phyloP scores from a whole-genome alignment of 2,113 vertebrate species.

The Astur gentilis region DNA sequence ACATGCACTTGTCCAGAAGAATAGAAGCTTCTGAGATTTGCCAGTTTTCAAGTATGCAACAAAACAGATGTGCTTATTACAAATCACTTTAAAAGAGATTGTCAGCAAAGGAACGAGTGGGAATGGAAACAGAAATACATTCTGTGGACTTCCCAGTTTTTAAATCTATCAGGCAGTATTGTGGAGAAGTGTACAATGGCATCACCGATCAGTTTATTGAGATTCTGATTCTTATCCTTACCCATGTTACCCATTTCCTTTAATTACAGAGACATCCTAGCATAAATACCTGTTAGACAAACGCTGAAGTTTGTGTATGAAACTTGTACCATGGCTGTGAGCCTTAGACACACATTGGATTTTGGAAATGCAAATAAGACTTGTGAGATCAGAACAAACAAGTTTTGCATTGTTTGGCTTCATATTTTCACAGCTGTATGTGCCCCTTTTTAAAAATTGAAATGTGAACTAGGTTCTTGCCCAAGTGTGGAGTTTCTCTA shows the following conservation, averaged over 20 bases:
- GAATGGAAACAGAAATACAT: background rate
- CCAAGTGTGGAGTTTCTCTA: background rate
- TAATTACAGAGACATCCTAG: background rate
- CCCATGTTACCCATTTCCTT: background rate
- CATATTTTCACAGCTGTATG: background rate
- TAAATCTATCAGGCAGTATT: background rate
- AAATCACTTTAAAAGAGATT: background rate
- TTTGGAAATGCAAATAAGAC: background rate
- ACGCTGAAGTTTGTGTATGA: background rate
- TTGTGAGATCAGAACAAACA: background rate
- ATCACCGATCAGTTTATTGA: background rate
- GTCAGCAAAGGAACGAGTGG: background rate
- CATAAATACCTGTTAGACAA: background rate
- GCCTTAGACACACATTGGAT: background rate
- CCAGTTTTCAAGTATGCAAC: background rate
- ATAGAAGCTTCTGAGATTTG: background rate
- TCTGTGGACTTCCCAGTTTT: background rate
- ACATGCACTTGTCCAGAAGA: background rate
- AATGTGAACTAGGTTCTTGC: background rate
- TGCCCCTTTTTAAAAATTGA: background rate
- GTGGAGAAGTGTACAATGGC: background rate
- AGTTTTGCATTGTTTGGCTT: background rate
- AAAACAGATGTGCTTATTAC: slow-evolving; percentile 22
- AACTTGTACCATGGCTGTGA: background rate
- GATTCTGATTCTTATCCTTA: background rate